A percentile compares a stretch with the other conserved stretches of the same genome.
These are phyloP conservation scores for Drosophila siamana DNA, from an alignment of 2,888 invertebrate species.

Conservation along the genomic window DNA sequence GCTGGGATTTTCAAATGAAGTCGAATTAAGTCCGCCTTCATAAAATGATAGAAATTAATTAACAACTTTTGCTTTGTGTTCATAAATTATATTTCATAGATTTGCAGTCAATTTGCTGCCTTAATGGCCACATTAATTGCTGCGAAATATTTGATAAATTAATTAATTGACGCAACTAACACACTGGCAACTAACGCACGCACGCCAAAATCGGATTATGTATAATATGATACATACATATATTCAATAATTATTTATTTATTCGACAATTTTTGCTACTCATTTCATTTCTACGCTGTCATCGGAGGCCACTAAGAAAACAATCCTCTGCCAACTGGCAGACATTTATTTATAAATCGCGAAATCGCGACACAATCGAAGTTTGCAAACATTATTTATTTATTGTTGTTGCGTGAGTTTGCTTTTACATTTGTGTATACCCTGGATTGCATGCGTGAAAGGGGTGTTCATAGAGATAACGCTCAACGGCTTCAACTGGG, in stretches of 20 bases:
- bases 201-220: constrained; percentile 48
- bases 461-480: not conserved
- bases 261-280: constrained; percentile 15
- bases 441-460: not conserved
- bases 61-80: constrained; percentile 15
- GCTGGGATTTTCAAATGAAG: not conserved
- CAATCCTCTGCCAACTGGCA: constrained; percentile 1
- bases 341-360: constrained; percentile 29
- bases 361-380: constrained; percentile 25
- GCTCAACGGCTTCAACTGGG: too few species aligned
- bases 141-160: constrained; percentile 20
- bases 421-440: constrained; percentile 18
- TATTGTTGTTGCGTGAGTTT: constrained; percentile 27
- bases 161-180: constrained; percentile 30
- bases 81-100: constrained; percentile 42
- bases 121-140: constrained; percentile 21
- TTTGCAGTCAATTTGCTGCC: constrained; percentile 43
- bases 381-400: constrained; percentile 45
- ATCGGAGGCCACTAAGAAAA: constrained; percentile 3
- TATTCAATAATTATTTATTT: constrained; percentile 22
- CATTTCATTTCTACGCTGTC: constrained; percentile 21
- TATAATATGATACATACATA: constrained; percentile 7
- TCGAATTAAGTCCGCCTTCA: constrained; percentile 25
- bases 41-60: constrained; percentile 37
- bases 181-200: not conserved